Conservation (phyloP, 2,797 vertebrate genomes). For the Etheostoma nigrum region DNA sequence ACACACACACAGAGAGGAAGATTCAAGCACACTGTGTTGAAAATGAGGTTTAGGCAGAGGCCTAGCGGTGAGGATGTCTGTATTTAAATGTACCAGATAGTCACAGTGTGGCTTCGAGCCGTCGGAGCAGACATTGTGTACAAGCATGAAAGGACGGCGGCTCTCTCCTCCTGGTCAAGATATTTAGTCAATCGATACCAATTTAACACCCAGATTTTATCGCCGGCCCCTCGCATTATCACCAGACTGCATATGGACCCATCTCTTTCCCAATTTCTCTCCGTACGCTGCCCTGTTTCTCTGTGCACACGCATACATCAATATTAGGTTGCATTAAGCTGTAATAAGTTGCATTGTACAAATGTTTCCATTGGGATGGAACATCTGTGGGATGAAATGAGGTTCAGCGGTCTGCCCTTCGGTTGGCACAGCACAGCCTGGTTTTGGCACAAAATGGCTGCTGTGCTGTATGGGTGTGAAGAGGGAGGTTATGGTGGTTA, state of each 20-base stretch:
- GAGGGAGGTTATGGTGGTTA: slow-evolving; percentile 57
- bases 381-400: slow-evolving; percentile 75
- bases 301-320: slow-evolving; percentile 76
- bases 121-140: slow-evolving; percentile 66
- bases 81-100: slow-evolving; percentile 82
- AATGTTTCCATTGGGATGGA: slow-evolving; percentile 64
- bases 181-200: slow-evolving; percentile 83
- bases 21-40: slow-evolving; percentile 63
- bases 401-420: slow-evolving; percentile 41
- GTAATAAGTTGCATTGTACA: slow-evolving; percentile 72
- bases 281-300: slow-evolving; percentile 38
- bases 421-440: slow-evolving; percentile 38
- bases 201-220: slow-evolving; percentile 83
- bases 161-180: slow-evolving; percentile 76
- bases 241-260: slow-evolving; percentile 76
- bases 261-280: slow-evolving; percentile 66
- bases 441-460: slow-evolving; percentile 77
- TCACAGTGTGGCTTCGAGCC: slow-evolving; percentile 70
- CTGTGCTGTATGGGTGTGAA: slow-evolving; percentile 48
- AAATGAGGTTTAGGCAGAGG: slow-evolving; percentile 72
- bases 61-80: slow-evolving; percentile 70
- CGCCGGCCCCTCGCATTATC: slow-evolving; percentile 76
- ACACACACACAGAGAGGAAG: slow-evolving; percentile 23
- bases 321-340: slow-evolving; percentile 76
- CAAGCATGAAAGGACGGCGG: slow-evolving; percentile 70